Evolutionary conservation across 2,113 vertebrate genomes (phyloP).

Genomic region (Mobula hypostoma): DNA sequence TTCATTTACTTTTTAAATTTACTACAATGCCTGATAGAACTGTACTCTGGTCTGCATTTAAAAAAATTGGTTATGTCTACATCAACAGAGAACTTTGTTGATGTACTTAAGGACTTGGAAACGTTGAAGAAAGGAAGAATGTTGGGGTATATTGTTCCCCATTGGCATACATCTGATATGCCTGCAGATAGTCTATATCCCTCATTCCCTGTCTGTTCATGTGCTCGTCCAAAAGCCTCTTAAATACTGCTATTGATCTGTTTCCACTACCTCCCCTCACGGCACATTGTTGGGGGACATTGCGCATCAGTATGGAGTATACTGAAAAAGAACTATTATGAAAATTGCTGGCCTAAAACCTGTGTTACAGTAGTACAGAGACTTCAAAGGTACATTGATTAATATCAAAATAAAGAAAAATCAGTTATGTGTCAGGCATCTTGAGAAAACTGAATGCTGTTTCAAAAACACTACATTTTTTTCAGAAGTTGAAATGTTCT

Average conservation of each 20-base stretch:
- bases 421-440: too few species aligned
- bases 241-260: too few species aligned
- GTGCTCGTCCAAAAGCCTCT: too few species aligned
- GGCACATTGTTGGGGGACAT: too few species aligned
- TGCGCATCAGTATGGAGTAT: background rate
- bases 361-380: background rate
- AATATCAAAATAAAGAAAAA: background rate
- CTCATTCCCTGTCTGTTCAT: too few species aligned
- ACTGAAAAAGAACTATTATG: background rate
- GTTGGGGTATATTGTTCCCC: too few species aligned
- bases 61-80: background rate
- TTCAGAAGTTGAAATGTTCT: background rate
- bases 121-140: background rate
- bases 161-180: too few species aligned
- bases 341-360: background rate
- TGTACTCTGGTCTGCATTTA: too few species aligned
- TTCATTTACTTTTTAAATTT: too few species aligned
- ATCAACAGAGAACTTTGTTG: background rate
- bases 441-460: background rate
- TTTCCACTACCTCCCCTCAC: too few species aligned
- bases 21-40: too few species aligned
- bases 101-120: background rate
- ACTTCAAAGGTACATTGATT: background rate
- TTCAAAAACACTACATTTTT: background rate
- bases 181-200: too few species aligned